These are phyloP conservation scores for Gasteruption jaculator DNA, from an alignment of 2,888 invertebrate species.

Conservation along the genomic window DNA sequence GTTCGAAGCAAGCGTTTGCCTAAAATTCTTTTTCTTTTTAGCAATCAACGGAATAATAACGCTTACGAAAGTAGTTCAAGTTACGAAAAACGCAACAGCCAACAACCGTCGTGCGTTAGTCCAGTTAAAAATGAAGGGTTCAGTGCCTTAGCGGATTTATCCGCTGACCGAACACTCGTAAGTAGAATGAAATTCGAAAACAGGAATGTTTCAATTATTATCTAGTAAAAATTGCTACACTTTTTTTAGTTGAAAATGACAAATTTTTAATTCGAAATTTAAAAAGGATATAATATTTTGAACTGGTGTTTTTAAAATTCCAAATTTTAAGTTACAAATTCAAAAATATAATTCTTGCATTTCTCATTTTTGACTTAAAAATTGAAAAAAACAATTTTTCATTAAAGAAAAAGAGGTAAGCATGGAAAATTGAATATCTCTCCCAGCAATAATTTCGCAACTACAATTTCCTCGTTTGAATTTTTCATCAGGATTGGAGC, in stretches of 20 bases:
- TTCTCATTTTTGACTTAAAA: too few species aligned
- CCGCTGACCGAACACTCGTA: slow-evolving; percentile 24
- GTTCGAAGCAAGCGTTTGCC: too few species aligned
- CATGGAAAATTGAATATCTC: too few species aligned
- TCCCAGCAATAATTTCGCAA: slow-evolving; percentile 26
- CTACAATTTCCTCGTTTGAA: too few species aligned
- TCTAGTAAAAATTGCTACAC: not conserved
- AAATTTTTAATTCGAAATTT: not conserved
- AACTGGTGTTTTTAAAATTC: too few species aligned
- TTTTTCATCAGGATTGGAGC: slow-evolving; percentile 63
- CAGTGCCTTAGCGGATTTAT: too few species aligned
- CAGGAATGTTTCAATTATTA: too few species aligned
- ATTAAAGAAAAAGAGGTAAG: too few species aligned
- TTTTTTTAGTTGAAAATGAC: slow-evolving; percentile 3
- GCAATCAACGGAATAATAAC: slow-evolving; percentile 35
- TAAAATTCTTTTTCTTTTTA: slow-evolving; percentile 12
- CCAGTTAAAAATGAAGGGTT: slow-evolving; percentile 34
- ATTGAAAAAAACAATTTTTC: too few species aligned
- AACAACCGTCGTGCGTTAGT: slow-evolving; percentile 28
- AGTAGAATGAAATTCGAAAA: slow-evolving; percentile 19
- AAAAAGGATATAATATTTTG: not conserved
- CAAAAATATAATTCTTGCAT: too few species aligned
- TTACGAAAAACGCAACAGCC: slow-evolving; percentile 30
- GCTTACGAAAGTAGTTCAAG: slow-evolving; percentile 26
- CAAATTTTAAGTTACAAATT: too few species aligned